Evolutionary conservation across 2,797 vertebrate genomes (phyloP).

Genomic region (Tenualosa ilisha): DNA sequence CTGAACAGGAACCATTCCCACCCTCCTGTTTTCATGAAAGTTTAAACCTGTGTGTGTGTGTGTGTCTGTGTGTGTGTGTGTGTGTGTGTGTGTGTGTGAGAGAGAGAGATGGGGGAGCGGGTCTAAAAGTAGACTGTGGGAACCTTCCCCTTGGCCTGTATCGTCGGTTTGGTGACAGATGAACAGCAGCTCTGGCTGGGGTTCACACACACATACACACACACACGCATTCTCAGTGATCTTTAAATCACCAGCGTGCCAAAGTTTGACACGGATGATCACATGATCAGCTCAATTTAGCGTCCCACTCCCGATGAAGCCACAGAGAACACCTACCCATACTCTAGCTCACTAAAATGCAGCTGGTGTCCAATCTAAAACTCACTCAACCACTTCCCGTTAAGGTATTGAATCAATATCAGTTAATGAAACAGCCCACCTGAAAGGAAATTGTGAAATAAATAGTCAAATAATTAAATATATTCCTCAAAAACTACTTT

Average conservation of each 20-base stretch:
- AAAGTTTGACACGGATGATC: not conserved
- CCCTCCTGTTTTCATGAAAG: not conserved
- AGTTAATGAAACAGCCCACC: not conserved
- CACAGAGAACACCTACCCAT: not conserved
- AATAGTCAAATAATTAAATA: not conserved
- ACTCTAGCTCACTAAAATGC: no score
- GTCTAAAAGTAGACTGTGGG: conserved; percentile 19
- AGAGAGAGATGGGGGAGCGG: not conserved
- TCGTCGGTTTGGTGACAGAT: not conserved
- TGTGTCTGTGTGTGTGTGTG: not conserved
- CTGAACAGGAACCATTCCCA: not conserved
- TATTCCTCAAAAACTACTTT: not conserved
- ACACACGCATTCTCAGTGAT: not conserved
- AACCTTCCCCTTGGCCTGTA: not conserved
- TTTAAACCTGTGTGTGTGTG: not conserved
- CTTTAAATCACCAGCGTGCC: not conserved
- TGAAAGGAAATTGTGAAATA: not conserved
- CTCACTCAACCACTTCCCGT: not conserved
- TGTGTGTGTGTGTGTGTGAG: not conserved
- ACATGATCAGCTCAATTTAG: conserved; percentile 59
- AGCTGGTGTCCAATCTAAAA: not conserved
- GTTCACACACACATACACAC: not conserved
- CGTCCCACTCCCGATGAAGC: conserved; percentile 50
- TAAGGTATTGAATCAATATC: not conserved
- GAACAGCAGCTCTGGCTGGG: not conserved